Evolutionary conservation across 2,888 invertebrate genomes (phyloP), one percentile per base, ranked within the genome.

Genomic region (Drosophila pseudotakahashii): DNA sequence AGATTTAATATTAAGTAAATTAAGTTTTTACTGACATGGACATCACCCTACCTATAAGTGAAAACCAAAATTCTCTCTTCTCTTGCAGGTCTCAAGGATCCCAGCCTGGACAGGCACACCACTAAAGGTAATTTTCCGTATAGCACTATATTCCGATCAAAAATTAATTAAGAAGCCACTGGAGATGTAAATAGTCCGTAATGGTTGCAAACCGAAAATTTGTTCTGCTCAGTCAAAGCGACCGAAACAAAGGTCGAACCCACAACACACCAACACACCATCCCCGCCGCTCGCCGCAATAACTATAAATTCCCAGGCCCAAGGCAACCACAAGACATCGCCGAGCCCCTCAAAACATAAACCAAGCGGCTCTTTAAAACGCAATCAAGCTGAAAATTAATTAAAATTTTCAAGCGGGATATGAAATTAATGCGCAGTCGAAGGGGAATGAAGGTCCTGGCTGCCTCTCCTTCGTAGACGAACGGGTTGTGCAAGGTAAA

Each of bases 381-480:
- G 90, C 89, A 91, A 90, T 90, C 91, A 91, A 91, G 90, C 87
- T 87, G 90, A 90, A 91, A 91, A 90, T 91, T 90, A 90, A 90
- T 90, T 90, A 90, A 83, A 90, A 90, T 91, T 89, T 89, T 87
- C 64, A 79, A 87, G 84, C 86, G 83, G 74, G 74, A 89, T 88
- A 86, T 87, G 79, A 85, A 87, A 85, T 84, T 87, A 89, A 85
- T 88, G 84, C 81, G 79, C 74, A 73, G 72, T 16, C 39, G 67
- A 76, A 39, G 72, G 67, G 77, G 45, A 75, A 70, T 66, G 77
- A 68, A 72, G 71, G 30, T 39, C 9, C 37, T 14, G 19, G n/a
- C n/a, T n/a, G n/a, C 19, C 7, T 2, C 14, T 9, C 14, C 39
- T 19, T 44, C 42, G 45, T 47, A 44, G 34, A 47, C 42, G 14